Percentiles rank a stretch among this genome's conserved stretches.
Conservation (phyloP, 1,140 invertebrate species). For the Babylonia areolata region DNA sequence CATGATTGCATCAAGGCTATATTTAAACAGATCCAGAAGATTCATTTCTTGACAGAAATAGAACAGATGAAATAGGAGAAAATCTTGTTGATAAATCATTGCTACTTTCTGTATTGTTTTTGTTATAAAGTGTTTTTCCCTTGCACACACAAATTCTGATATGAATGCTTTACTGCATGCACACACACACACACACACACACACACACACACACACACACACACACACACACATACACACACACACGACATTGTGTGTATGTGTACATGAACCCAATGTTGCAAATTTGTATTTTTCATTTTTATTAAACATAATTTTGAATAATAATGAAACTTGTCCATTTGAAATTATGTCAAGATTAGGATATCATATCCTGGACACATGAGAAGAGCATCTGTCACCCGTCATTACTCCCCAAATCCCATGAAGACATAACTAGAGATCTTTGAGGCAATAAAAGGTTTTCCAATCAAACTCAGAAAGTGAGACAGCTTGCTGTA, state of each 20-base stretch:
- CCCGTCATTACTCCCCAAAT: no score
- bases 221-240: conserved; percentile 7
- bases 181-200: background rate
- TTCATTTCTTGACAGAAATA: background rate
- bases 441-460: no score
- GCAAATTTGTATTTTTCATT: background rate
- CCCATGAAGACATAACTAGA: no score
- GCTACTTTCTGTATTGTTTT: background rate
- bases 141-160: background rate
- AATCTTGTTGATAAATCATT: no score
- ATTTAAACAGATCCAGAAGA: background rate
- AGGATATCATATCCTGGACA: background rate
- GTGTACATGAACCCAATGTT: background rate
- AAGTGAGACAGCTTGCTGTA: no score
- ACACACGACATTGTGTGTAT: background rate
- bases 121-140: background rate
- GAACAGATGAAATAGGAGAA: no score
- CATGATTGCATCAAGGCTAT: no score
- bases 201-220: background rate
- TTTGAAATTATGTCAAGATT: background rate
- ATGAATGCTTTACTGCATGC: background rate
- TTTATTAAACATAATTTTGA: background rate
- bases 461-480: no score
- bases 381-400: no score
- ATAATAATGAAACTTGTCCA: background rate